phyloP scores from a whole-genome alignment of 2,113 vertebrate species.

The Nothobranchius kuhntae region DNA sequence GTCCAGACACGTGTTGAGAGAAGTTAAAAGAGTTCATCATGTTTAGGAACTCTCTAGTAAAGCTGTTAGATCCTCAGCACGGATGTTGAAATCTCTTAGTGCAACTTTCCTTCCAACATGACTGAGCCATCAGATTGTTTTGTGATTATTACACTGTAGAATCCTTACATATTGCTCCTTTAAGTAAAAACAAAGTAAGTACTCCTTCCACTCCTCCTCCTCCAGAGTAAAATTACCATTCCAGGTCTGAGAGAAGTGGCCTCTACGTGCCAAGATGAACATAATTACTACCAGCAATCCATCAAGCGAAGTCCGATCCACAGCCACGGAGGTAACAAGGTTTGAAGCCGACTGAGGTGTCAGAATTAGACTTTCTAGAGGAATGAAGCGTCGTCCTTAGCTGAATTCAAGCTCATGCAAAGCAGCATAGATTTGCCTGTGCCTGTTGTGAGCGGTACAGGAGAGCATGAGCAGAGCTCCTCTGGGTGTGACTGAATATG shows the following conservation, averaged over 20 bases:
- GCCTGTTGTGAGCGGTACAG: constrained; percentile 19
- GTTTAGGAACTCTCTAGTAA: too few species aligned
- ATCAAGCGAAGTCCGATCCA: constrained; percentile 42
- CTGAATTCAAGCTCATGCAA: constrained; percentile 11
- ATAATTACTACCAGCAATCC: constrained; percentile 54
- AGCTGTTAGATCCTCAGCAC: too few species aligned
- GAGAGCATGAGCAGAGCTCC: constrained; percentile 29
- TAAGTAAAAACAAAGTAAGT: too few species aligned
- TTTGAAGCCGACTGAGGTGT: constrained; percentile 15
- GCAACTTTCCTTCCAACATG: too few species aligned
- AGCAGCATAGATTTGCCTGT: constrained; percentile 6
- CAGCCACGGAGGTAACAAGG: constrained; percentile 22
- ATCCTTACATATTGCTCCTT: too few species aligned
- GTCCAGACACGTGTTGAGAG: too few species aligned
- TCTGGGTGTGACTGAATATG: constrained; percentile 47
- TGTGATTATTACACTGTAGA: too few species aligned
- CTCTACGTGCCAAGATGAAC: constrained; percentile 56
- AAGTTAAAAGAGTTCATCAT: too few species aligned
- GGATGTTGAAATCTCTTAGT: too few species aligned
- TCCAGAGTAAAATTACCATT: constrained; percentile 33
- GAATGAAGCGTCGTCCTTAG: constrained; percentile 9
- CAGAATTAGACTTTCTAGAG: too few species aligned
- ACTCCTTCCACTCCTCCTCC: too few species aligned
- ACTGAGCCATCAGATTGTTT: too few species aligned
- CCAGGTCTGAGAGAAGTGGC: constrained; percentile 39